phyloP scores from a whole-genome alignment of 2,113 vertebrate genomes.

The Bubalus kerabau region DNA sequence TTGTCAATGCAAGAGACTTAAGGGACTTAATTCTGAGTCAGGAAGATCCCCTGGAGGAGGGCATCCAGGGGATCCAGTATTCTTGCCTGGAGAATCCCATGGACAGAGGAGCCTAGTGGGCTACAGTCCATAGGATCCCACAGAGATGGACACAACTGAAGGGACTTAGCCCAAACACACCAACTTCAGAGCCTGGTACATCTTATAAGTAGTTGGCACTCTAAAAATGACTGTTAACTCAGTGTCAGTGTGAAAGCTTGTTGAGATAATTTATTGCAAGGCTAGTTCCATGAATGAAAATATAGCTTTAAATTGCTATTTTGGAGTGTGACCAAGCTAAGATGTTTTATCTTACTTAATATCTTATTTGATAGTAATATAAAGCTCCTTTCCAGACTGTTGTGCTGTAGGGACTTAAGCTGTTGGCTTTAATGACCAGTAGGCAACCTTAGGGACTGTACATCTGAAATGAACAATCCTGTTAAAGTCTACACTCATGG shows the following conservation, averaged over 20 bases:
- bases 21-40: too few species aligned
- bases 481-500: slow-evolving; percentile 5
- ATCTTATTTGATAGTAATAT: slow-evolving; percentile 51
- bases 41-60: too few species aligned
- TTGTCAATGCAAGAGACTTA: too few species aligned
- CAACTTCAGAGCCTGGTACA: background rate
- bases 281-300: slow-evolving; percentile 25
- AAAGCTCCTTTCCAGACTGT: slow-evolving; percentile 28
- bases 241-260: background rate
- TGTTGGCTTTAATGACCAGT: background rate
- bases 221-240: slow-evolving; percentile 13
- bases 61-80: too few species aligned
- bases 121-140: too few species aligned
- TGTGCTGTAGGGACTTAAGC: slow-evolving; percentile 7
- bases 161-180: background rate
- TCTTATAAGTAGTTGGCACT: background rate
- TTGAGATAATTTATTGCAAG: slow-evolving; percentile 32
- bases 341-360: slow-evolving; percentile 20
- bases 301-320: background rate
- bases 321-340: slow-evolving; percentile 19
- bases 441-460: slow-evolving; percentile 14
- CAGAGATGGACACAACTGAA: too few species aligned
- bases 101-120: too few species aligned
- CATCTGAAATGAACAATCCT: slow-evolving; percentile 41
- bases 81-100: too few species aligned